Evolutionary conservation across 2,888 invertebrate species (phyloP), one percentile per base, ranked within the genome.

Genomic region (Sclerodermus sp.): DNA sequence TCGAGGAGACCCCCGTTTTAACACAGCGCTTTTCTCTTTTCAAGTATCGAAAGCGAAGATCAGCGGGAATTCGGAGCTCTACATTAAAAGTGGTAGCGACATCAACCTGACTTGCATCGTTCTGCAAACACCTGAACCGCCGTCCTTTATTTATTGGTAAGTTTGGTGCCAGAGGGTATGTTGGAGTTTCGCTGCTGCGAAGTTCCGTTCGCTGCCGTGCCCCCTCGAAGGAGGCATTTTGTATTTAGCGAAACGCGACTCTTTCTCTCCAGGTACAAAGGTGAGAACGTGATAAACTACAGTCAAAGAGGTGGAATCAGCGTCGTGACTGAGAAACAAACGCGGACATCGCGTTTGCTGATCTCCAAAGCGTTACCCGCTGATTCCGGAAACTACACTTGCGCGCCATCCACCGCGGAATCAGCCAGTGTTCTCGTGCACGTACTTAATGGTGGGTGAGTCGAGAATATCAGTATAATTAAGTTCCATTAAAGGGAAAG

Each of bases 51-150:
- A 90, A 79, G 93, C 93, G 64, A 90, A 90, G 82, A 93, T 93
- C 74, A 82, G 90, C 74, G 90, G 91, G 39, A 91, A 90, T 71
- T 85, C 89, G 30, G 93, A 93, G 81, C 82, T 92, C 76, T 91
- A 89, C 82, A 90, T 93, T 78, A 88, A 91, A 77, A 91, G 90
- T 72, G 93, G 93, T 66, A 92, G 91, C 74, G 92, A 93, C 83
- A 92, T 93, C 81, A 93, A 93, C 83, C 85, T 93, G 79, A 93
- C 92, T 70, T 93, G 93, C 81, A 85, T 90, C 73, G 91, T 91
- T 56, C 85, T 89, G 68, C 86, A 92, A 81, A 89, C 89, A 55
- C 90, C 90, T 30, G 90, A 90, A 73, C 90, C 90, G 40, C 90
- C 90, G 54, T 88, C 87, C 81, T 90, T 85, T 82, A 87, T 86